phyloP scores from a whole-genome alignment of 2,888 invertebrate genomes.

The Eristalinus sepulchralis region DNA sequence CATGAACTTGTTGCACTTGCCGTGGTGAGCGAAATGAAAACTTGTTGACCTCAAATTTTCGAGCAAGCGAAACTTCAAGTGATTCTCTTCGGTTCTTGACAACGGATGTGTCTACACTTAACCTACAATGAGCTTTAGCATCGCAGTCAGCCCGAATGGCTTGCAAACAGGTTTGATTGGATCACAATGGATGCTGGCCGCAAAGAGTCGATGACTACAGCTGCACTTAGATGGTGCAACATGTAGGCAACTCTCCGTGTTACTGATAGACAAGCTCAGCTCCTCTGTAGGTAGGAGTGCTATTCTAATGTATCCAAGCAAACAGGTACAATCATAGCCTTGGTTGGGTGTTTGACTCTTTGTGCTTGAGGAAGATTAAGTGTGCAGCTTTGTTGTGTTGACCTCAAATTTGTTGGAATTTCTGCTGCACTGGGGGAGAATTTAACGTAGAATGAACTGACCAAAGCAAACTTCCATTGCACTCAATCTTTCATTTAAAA shows the following conservation, averaged over 20 bases:
- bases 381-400: background rate
- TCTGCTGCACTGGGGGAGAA: background rate
- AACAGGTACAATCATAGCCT: background rate
- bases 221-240: background rate
- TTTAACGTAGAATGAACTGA: background rate
- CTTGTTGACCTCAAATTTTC: slow-evolving; percentile 55
- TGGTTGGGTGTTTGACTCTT: background rate
- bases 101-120: slow-evolving; percentile 44
- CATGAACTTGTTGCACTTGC: slow-evolving; percentile 38
- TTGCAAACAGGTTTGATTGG: background rate
- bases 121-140: slow-evolving; percentile 47
- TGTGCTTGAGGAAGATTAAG: background rate
- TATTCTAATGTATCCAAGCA: background rate
- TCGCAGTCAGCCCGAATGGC: slow-evolving; percentile 17
- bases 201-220: background rate
- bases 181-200: background rate
- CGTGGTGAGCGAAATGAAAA: slow-evolving; percentile 15
- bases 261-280: background rate
- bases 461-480: background rate
- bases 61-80: slow-evolving; percentile 40
- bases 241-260: no score
- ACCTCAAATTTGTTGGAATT: no score
- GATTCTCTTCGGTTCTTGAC: slow-evolving; percentile 5
- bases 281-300: slow-evolving; percentile 6
- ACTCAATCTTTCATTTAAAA: no score